A percentile compares a stretch with the other conserved stretches of the same genome.
phyloP scores from a whole-genome alignment of 2,113 vertebrate genomes.

The Callithrix jacchus region DNA sequence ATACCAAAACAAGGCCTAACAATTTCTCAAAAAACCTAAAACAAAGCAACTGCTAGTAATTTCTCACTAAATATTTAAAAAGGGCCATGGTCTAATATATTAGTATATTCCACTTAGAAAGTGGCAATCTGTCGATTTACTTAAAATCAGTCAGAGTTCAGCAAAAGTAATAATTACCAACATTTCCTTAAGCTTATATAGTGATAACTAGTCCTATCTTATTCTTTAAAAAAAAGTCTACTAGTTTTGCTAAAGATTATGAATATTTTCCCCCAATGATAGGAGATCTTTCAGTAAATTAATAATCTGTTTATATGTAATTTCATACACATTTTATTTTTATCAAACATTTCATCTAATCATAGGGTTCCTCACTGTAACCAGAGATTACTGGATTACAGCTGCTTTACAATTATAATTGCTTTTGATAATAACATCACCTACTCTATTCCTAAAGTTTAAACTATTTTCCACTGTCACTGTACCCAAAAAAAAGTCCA shows the following conservation, averaged over 20 bases:
- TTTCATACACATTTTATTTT: constrained; percentile 78
- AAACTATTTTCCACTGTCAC: constrained; percentile 76
- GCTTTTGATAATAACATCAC: constrained; percentile 74
- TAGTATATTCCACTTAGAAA: not conserved
- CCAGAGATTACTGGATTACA: constrained; percentile 76
- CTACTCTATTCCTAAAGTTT: constrained; percentile 71
- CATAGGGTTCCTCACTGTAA: constrained; percentile 76
- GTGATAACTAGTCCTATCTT: not conserved
- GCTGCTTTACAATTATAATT: constrained; percentile 70
- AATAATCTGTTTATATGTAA: constrained; percentile 75
- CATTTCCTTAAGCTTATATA: constrained; percentile 41
- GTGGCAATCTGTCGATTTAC: constrained; percentile 30
- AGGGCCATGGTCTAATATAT: not conserved
- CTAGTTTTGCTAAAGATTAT: constrained; percentile 37
- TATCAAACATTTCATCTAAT: constrained; percentile 82
- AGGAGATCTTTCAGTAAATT: constrained; percentile 54
- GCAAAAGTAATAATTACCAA: not conserved
- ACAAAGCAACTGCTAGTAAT: constrained; percentile 35
- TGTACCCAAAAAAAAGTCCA: constrained; percentile 65
- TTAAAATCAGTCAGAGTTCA: constrained; percentile 47
- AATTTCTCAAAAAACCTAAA: constrained; percentile 18
- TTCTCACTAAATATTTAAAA: constrained; percentile 29
- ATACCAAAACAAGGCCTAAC: constrained; percentile 24
- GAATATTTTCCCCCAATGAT: constrained; percentile 51
- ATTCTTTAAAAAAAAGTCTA: not conserved